Evolutionary conservation across 2,888 invertebrate species (phyloP).

Genomic region (Neoscelio sp.): DNA sequence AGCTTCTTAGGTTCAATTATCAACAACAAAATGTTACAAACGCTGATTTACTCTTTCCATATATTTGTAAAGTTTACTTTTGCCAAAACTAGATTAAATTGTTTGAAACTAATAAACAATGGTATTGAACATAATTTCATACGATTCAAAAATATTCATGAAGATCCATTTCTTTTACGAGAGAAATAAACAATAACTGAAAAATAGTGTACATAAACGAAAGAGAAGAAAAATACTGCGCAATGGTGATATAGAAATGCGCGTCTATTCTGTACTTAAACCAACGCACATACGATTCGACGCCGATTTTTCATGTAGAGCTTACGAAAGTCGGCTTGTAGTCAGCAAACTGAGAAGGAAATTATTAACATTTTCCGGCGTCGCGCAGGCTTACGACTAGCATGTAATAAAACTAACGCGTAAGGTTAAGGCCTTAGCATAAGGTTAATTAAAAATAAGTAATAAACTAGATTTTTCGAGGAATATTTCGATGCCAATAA

Average conservation of each 20-base stretch:
- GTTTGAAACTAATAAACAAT: too few relatives aligned
- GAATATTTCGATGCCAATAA: constrained; percentile 68
- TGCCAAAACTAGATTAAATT: too few relatives aligned
- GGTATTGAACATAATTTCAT: too few relatives aligned
- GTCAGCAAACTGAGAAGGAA: too few relatives aligned
- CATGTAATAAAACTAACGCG: constrained; percentile 28
- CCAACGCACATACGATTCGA: constrained; percentile 58
- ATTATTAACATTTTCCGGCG: constrained; percentile 25
- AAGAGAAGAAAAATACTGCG: constrained; percentile 34
- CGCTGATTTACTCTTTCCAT: too few relatives aligned
- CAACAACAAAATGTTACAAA: too few relatives aligned
- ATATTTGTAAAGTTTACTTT: too few relatives aligned
- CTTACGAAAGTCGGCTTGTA: constrained; percentile 49
- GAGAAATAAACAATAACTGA: constrained; percentile 21
- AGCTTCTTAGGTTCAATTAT: too few relatives aligned
- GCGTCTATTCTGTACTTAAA: constrained; percentile 57
- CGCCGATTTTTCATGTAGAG: constrained; percentile 40
- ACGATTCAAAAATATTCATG: too few relatives aligned
- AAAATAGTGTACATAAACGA: constrained; percentile 47
- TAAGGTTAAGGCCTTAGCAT: too few relatives aligned
- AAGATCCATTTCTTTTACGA: too few relatives aligned
- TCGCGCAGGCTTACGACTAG: constrained; percentile 52
- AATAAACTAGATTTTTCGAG: constrained; percentile 60
- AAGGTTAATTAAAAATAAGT: too few relatives aligned
- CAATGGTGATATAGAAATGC: constrained; percentile 60